Conservation (phyloP, 2,888 invertebrate species). For the Aspidiotus rigidus region DNA sequence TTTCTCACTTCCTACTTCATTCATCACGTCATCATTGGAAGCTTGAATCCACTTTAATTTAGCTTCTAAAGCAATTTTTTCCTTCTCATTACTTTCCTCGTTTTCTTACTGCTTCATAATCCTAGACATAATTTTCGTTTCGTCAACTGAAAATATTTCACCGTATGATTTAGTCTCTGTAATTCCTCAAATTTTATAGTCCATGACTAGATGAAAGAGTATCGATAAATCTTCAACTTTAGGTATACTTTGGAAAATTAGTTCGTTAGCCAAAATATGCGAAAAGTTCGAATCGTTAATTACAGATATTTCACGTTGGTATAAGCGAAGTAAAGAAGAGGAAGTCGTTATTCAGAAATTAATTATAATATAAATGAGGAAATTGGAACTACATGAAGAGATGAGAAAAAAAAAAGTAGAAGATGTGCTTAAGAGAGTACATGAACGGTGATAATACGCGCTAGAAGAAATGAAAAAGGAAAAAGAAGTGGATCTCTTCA, state of each 20-base stretch:
- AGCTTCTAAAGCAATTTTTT: too few relatives aligned
- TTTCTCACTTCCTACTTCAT: not conserved
- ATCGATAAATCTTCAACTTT: too few relatives aligned
- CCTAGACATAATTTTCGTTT: too few relatives aligned
- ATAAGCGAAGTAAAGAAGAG: constrained; percentile 4
- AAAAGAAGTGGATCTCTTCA: not conserved
- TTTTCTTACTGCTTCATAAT: too few relatives aligned
- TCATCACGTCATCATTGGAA: not conserved
- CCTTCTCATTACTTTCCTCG: too few relatives aligned
- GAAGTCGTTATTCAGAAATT: constrained; percentile 30
- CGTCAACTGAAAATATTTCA: too few relatives aligned
- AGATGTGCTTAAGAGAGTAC: constrained; percentile 3
- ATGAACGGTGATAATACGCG: not conserved
- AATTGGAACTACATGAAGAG: constrained; percentile 18
- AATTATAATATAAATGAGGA: constrained; percentile 32
- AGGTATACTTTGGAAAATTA: constrained; percentile 12
- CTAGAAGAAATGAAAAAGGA: constrained; percentile 4
- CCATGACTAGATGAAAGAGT: too few relatives aligned
- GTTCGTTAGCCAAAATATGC: constrained; percentile 28
- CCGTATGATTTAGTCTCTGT: too few relatives aligned
- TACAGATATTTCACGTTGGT: constrained; percentile 25
- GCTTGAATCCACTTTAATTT: not conserved
- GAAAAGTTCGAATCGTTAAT: constrained; percentile 31
- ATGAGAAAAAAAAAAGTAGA: constrained; percentile 8
- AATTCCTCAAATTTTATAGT: too few relatives aligned